A percentile compares a stretch with the other conserved stretches of the same genome.
phyloP scores from a whole-genome alignment of 2,888 invertebrate species.

The Phrixothrix hirtus region DNA sequence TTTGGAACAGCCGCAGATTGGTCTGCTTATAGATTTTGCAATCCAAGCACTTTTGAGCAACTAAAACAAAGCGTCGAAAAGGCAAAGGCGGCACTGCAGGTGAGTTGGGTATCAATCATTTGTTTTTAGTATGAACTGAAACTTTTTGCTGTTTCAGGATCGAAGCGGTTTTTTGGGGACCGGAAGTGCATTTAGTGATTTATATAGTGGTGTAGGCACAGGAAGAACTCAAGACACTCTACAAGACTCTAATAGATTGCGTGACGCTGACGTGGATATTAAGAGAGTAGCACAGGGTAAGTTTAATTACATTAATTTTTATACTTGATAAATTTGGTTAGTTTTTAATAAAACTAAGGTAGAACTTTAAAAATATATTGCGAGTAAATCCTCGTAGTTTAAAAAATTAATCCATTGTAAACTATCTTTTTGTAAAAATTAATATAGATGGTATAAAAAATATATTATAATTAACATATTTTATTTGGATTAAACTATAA shows the following conservation, averaged over 20 bases:
- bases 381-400: too few species aligned
- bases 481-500: too few species aligned
- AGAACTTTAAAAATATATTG: too few species aligned
- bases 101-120: too few species aligned
- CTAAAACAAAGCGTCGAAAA: slow-evolving; percentile 89
- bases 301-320: too few species aligned
- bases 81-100: slow-evolving; percentile 83
- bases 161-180: slow-evolving; percentile 71
- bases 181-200: slow-evolving; percentile 73
- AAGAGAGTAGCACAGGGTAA: slow-evolving; percentile 51
- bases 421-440: too few species aligned
- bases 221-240: slow-evolving; percentile 47
- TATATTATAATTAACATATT: too few species aligned
- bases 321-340: too few species aligned
- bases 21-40: slow-evolving; percentile 76
- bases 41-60: slow-evolving; percentile 87
- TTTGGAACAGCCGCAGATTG: slow-evolving; percentile 66
- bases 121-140: too few species aligned
- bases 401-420: too few species aligned
- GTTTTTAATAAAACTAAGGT: too few species aligned
- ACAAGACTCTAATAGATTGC: slow-evolving; percentile 49
- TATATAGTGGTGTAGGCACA: slow-evolving; percentile 60
- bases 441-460: too few species aligned
- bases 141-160: slow-evolving; percentile 63
- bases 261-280: slow-evolving; percentile 50